phyloP scores from a whole-genome alignment of 2,888 invertebrate species.

The Argyra leucocephala region DNA sequence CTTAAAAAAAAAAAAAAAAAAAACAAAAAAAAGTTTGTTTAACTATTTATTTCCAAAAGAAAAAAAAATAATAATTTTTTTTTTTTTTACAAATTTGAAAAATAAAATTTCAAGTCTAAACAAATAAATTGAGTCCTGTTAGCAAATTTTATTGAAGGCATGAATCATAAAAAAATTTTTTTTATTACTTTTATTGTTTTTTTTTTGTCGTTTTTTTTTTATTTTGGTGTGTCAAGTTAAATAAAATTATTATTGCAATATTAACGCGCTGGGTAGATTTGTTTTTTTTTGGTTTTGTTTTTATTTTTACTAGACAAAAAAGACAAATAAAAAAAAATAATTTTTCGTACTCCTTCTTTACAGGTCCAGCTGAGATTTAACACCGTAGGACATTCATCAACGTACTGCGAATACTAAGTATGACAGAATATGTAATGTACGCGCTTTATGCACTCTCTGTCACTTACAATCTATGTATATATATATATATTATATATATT shows the following conservation, averaged over 20 bases:
- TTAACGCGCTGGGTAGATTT: neutral
- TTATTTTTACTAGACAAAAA: neutral
- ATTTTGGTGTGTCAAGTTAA: neutral
- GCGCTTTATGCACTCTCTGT: neutral
- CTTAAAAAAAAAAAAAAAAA: too few relatives aligned
- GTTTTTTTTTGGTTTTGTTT: neutral
- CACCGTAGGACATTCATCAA: constrained; percentile 6
- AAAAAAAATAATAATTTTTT: too few relatives aligned
- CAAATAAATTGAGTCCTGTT: constrained; percentile 6
- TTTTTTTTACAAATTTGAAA: too few relatives aligned
- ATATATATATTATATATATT: too few relatives aligned
- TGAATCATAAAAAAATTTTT: neutral
- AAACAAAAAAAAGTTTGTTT: too few relatives aligned
- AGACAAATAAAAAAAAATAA: neutral
- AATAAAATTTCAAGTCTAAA: too few relatives aligned
- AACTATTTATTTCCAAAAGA: too few relatives aligned
- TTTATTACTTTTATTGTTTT: neutral
- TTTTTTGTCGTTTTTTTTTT: neutral
- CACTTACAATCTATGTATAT: neutral
- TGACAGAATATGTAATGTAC: neutral
- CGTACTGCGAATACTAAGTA: neutral
- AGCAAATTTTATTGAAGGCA: constrained; percentile 1
- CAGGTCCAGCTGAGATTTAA: constrained; percentile 6
- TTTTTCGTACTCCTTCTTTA: neutral
- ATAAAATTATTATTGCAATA: constrained; percentile 6